These are phyloP conservation scores for Phoxinus phoxinus DNA, from an alignment of 2,113 vertebrate species.

Conservation along the genomic window DNA sequence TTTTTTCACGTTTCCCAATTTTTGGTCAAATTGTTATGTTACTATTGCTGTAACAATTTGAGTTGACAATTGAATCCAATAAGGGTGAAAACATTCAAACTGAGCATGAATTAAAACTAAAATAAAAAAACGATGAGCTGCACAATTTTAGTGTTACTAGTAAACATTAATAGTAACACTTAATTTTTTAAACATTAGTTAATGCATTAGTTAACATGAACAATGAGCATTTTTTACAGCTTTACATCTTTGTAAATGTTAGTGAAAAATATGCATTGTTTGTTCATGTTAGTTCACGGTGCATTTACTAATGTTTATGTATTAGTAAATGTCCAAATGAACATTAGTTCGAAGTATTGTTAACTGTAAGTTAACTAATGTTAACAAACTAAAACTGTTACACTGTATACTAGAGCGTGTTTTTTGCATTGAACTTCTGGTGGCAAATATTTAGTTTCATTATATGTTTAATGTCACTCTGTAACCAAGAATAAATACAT, in stretches of 20 bases:
- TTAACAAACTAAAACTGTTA: neutral
- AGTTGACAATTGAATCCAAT: neutral
- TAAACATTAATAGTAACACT: neutral
- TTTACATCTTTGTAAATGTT: neutral
- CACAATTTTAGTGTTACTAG: neutral
- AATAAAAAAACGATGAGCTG: neutral
- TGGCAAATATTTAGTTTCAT: conserved; percentile 11
- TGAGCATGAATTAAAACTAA: neutral
- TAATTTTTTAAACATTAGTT: too few species aligned
- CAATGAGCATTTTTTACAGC: neutral
- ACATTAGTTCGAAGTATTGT: neutral
- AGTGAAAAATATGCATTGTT: neutral
- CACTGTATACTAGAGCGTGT: neutral
- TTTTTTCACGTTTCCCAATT: too few species aligned
- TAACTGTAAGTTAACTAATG: neutral
- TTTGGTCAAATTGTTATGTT: too few species aligned
- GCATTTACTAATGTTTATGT: neutral
- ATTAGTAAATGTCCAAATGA: neutral
- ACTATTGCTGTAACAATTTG: too few species aligned
- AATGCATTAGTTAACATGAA: too few species aligned
- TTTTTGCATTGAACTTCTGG: neutral
- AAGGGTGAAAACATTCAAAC: too few species aligned
- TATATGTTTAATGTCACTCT: conserved; percentile 39
- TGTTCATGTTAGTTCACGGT: neutral
- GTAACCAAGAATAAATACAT: conserved; percentile 50